Percentiles rank a stretch among this genome's conserved stretches.
Evolutionary conservation across 2,113 vertebrate genomes (phyloP).

Genomic region (Gracilinanus agilis): DNA sequence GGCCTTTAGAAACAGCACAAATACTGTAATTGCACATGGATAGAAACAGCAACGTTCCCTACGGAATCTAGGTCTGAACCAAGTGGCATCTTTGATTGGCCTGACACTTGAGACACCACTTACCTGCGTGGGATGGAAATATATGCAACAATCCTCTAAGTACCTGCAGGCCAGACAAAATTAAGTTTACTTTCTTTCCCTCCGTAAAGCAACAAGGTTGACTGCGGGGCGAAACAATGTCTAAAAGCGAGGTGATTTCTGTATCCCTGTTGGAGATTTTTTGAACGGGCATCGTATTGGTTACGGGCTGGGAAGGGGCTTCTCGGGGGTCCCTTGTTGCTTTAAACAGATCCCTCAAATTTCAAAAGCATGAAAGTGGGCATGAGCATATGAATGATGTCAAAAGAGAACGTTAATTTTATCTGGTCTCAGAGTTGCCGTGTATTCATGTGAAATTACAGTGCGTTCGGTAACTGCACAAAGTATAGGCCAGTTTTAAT

Average conservation of each 20-base stretch:
- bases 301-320: constrained; percentile 61
- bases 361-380: constrained; percentile 70
- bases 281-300: constrained; percentile 69
- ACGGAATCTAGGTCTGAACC: constrained; percentile 83
- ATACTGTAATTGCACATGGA: constrained; percentile 98
- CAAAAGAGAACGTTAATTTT: constrained; percentile 82
- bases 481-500: constrained; percentile 88
- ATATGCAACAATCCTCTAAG: constrained; percentile 84
- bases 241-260: constrained; percentile 70
- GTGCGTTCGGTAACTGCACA: constrained; percentile 90
- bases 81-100: constrained; percentile 89
- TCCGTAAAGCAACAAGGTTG: constrained; percentile 81
- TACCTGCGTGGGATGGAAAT: constrained; percentile 87
- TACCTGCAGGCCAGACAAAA: constrained; percentile 88
- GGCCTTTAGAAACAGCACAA: constrained; percentile 93
- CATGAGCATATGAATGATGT: constrained; percentile 69
- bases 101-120: constrained; percentile 89
- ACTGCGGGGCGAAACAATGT: constrained; percentile 71
- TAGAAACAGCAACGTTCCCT: constrained; percentile 85
- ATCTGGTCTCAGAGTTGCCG: constrained; percentile 87
- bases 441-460: constrained; percentile 98
- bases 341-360: constrained; percentile 81
- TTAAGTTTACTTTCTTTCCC: constrained; percentile 72
- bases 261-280: constrained; percentile 52
- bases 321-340: constrained; percentile 79